These are phyloP conservation scores for Agrochola litura DNA, from an alignment of 2,888 invertebrate species.

Conservation along the genomic window DNA sequence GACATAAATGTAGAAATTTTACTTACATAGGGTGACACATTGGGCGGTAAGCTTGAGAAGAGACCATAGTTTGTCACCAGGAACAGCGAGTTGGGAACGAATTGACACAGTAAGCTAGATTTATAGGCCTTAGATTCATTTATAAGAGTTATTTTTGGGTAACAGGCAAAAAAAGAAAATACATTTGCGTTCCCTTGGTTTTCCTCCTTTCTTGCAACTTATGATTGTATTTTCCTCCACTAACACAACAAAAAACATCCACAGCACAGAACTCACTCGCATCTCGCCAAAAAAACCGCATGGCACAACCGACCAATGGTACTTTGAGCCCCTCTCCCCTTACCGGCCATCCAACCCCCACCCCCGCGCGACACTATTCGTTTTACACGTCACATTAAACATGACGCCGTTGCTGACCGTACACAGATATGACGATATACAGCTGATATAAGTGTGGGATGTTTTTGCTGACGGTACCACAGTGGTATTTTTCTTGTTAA, in stretches of 20 bases:
- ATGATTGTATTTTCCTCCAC: neutral
- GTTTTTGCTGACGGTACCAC: slow-evolving; percentile 68
- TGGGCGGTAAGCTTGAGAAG: neutral
- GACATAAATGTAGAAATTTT: neutral
- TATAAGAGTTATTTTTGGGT: neutral
- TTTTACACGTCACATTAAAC: slow-evolving; percentile 82
- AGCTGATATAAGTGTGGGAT: slow-evolving; percentile 55
- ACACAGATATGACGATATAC: slow-evolving; percentile 71
- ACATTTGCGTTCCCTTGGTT: neutral
- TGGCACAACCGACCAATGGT: slow-evolving; percentile 18
- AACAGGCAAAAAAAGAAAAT: neutral
- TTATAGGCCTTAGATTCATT: neutral
- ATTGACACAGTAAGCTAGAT: neutral
- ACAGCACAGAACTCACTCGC: slow-evolving; percentile 34
- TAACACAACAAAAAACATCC: neutral
- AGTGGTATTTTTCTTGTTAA: slow-evolving; percentile 54
- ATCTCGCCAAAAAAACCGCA: slow-evolving; percentile 20
- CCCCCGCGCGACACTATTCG: slow-evolving; percentile 72
- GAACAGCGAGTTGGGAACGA: neutral
- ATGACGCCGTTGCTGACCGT: slow-evolving; percentile 75
- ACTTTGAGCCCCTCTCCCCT: slow-evolving; percentile 14
- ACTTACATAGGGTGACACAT: neutral
- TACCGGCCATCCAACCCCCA: slow-evolving; percentile 19
- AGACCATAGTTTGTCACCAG: neutral
- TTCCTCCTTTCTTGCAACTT: neutral